Evolutionary conservation across 2,113 vertebrate species (phyloP).

Genomic region (Vidua macroura): DNA sequence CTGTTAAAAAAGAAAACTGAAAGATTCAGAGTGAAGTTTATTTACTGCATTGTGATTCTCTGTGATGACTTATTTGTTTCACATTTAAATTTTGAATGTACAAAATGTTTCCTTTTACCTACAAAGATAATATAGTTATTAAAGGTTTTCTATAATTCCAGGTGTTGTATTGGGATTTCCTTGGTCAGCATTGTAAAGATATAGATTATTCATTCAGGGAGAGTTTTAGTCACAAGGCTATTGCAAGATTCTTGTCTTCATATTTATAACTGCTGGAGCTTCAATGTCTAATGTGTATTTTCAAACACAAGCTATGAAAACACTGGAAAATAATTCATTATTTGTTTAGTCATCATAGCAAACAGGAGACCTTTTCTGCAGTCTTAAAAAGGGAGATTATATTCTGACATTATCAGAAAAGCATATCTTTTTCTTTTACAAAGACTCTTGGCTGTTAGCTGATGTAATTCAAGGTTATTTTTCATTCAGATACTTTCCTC

Average conservation of each 20-base stretch:
- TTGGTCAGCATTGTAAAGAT: neutral
- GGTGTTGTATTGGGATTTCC: neutral
- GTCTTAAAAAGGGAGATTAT: neutral
- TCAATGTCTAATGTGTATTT: neutral
- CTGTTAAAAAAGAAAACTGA: neutral
- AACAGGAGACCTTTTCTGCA: neutral
- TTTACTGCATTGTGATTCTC: neutral
- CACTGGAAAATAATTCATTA: neutral
- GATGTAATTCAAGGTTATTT: neutral
- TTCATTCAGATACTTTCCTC: neutral
- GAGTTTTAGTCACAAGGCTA: neutral
- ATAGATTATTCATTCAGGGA: neutral
- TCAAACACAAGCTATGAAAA: neutral
- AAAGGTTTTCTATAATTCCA: neutral
- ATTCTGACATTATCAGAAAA: neutral
- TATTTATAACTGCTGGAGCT: neutral
- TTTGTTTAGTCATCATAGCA: neutral
- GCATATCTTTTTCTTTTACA: neutral
- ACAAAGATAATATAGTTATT: neutral
- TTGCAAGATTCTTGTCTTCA: neutral
- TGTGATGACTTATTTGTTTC: neutral
- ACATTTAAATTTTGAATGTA: neutral
- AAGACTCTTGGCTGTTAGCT: neutral
- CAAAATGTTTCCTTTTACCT: neutral
- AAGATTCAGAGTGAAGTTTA: neutral